Conservation (phyloP, 1,140 invertebrate genomes). For the Brachionus koreanus region DNA sequence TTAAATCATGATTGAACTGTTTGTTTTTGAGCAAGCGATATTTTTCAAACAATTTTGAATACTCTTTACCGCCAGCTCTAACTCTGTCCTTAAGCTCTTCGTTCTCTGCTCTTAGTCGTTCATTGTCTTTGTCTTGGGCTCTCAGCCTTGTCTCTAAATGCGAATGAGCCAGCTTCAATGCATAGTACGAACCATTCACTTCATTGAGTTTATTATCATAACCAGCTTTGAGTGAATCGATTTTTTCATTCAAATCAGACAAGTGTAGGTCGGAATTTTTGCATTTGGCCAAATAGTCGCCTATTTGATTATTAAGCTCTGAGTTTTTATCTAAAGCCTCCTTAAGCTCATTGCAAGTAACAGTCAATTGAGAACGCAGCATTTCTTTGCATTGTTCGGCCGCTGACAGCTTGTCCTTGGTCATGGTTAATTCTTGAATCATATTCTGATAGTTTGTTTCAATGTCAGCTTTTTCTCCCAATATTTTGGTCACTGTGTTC, state of each 20-base stretch:
- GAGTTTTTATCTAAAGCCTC: not conserved
- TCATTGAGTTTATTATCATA: slow-evolving; percentile 21
- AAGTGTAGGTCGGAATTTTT: not conserved
- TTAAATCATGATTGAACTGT: slow-evolving; percentile 23
- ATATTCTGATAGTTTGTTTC: not conserved
- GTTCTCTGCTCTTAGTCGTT: not conserved
- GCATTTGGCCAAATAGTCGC: not conserved
- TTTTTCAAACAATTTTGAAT: slow-evolving; percentile 38
- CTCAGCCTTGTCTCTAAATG: slow-evolving; percentile 1
- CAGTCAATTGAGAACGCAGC: slow-evolving; percentile 22
- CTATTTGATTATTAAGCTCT: not conserved
- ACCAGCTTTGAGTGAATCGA: not conserved
- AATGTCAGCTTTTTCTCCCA: not conserved
- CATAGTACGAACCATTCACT: slow-evolving; percentile 36
- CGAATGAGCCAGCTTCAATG: slow-evolving; percentile 15
- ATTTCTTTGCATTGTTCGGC: slow-evolving; percentile 41
- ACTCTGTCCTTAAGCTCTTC: slow-evolving; percentile 37
- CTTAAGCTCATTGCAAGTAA: not conserved
- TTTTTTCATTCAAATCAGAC: slow-evolving; percentile 14
- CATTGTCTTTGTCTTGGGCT: slow-evolving; percentile 1
- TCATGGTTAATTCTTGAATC: not conserved
- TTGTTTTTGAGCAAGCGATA: slow-evolving; percentile 25
- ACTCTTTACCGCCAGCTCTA: slow-evolving; percentile 37
- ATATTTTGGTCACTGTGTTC: slow-evolving; percentile 18
- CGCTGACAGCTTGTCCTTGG: slow-evolving; percentile 14